Evolutionary conservation across 2,888 invertebrate species (phyloP).

Genomic region (Pachymerium ferrugineum): DNA sequence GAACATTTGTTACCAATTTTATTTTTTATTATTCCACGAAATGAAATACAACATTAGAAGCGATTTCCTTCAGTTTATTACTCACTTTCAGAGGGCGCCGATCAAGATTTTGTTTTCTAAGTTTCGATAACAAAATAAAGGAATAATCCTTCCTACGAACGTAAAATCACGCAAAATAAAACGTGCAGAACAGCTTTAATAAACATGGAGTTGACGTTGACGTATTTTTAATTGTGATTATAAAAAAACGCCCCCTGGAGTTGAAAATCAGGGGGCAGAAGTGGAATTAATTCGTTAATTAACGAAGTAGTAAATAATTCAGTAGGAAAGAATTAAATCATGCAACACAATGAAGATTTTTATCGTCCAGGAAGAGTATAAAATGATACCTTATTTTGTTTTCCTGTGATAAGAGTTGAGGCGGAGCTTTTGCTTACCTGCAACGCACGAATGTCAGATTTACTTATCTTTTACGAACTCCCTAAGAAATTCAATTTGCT

Average conservation of each 20-base stretch:
- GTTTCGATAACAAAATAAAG: too few relatives aligned
- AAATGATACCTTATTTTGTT: background rate
- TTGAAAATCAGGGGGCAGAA: background rate
- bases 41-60: too few relatives aligned
- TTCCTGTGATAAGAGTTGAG: background rate
- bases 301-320: background rate
- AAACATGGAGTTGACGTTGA: too few relatives aligned
- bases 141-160: too few relatives aligned
- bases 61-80: too few relatives aligned
- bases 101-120: too few relatives aligned
- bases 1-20: background rate
- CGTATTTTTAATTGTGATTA: too few relatives aligned
- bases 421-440: background rate
- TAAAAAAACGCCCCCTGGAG: too few relatives aligned
- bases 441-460: conserved; percentile 3
- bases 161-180: too few relatives aligned
- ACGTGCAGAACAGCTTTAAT: too few relatives aligned
- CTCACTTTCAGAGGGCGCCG: too few relatives aligned
- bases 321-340: background rate
- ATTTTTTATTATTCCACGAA: background rate
- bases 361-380: background rate
- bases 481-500: background rate
- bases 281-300: background rate
- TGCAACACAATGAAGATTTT: background rate
- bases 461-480: background rate